These are phyloP conservation scores for Helobdella robusta DNA, from an alignment of 2,888 invertebrate species.

Conservation along the genomic window DNA sequence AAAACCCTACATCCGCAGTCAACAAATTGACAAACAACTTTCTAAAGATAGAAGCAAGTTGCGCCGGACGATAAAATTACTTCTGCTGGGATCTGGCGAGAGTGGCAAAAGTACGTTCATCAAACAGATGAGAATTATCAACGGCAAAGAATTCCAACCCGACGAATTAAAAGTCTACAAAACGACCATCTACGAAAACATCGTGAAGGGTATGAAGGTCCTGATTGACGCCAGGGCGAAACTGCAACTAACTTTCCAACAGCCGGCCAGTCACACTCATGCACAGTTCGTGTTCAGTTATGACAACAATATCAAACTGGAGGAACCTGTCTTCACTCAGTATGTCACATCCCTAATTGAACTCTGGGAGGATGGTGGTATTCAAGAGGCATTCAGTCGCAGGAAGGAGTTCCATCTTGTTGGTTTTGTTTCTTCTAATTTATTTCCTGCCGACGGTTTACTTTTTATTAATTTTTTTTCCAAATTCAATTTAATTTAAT, in stretches of 20 bases:
- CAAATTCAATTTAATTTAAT: too few species aligned
- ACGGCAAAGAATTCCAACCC: constrained; percentile 65
- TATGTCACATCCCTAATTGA: constrained; percentile 72
- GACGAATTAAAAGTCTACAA: constrained; percentile 80
- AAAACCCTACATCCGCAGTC: constrained; percentile 64
- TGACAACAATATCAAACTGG: constrained; percentile 57
- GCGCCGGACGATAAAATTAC: constrained; percentile 76
- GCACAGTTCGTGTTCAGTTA: constrained; percentile 72
- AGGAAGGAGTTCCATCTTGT: constrained; percentile 94
- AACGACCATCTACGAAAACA: constrained; percentile 87
- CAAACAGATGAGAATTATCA: constrained; percentile 95
- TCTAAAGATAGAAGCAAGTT: constrained; percentile 73
- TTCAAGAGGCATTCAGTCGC: constrained; percentile 79
- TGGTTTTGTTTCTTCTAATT: constrained; percentile 46
- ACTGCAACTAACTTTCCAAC: constrained; percentile 62
- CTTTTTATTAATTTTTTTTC: too few species aligned
- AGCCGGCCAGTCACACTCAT: constrained; percentile 64
- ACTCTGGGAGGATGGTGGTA: constrained; percentile 83
- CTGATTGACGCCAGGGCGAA: constrained; percentile 90
- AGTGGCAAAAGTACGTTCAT: constrained; percentile 59
- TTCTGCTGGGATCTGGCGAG: constrained; percentile 78
- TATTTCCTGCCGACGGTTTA: neutral
- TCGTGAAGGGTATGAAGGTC: constrained; percentile 91
- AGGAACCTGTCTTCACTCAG: constrained; percentile 71
- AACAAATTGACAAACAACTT: constrained; percentile 74